phyloP scores from a whole-genome alignment of 2,888 invertebrate species.

The Vesta saturnalis region DNA sequence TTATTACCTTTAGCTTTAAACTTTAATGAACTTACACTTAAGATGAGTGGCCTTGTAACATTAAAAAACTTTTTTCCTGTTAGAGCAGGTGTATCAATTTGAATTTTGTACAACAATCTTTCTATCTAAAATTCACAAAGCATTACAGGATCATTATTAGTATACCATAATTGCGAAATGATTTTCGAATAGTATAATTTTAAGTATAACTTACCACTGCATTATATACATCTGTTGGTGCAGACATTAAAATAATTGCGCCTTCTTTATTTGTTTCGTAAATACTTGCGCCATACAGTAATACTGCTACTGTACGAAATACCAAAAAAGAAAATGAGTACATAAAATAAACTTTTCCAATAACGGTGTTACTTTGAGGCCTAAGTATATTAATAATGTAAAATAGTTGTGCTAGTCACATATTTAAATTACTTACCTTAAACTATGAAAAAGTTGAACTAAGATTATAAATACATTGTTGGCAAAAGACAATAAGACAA shows the following conservation, averaged over 20 bases:
- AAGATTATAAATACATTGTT: slow-evolving; percentile 80
- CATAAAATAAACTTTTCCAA: slow-evolving; percentile 70
- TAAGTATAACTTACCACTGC: slow-evolving; percentile 56
- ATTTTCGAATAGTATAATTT: neutral
- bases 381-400: slow-evolving; percentile 13
- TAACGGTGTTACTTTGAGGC: slow-evolving; percentile 55
- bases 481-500: slow-evolving; percentile 73
- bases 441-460: slow-evolving; percentile 74
- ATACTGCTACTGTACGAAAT: slow-evolving; percentile 66
- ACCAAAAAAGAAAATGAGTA: slow-evolving; percentile 74
- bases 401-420: neutral
- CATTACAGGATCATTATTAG: too few species aligned
- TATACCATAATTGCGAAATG: too few species aligned
- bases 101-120: slow-evolving; percentile 55
- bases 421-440: slow-evolving; percentile 66
- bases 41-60: slow-evolving; percentile 54
- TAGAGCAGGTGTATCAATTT: slow-evolving; percentile 54
- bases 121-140: slow-evolving; percentile 55
- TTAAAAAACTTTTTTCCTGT: slow-evolving; percentile 58
- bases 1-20: too few species aligned
- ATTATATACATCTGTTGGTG: slow-evolving; percentile 59
- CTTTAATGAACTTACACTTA: too few species aligned
- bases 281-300: slow-evolving; percentile 55
- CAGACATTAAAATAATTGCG: slow-evolving; percentile 56
- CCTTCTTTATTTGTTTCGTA: slow-evolving; percentile 59